These are phyloP conservation scores for Limnodromus scolopaceus DNA, from an alignment of 2,797 vertebrate species.

Conservation along the genomic window DNA sequence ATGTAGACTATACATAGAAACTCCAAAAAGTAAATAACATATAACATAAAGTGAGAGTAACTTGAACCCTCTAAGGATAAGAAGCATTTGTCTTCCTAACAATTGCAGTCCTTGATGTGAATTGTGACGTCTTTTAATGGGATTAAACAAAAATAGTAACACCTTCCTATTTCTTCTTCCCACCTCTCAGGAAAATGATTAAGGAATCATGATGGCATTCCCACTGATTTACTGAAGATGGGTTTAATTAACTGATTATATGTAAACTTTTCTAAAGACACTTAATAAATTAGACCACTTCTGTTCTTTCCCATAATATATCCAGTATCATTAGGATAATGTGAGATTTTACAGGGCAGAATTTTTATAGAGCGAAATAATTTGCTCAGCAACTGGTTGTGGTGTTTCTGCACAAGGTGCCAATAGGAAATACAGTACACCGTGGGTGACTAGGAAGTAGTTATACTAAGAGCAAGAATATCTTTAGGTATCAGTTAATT, in stretches of 20 bases:
- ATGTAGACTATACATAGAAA: fast-evolving
- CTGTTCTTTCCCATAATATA: background rate
- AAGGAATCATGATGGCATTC: background rate
- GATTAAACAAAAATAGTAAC: background rate
- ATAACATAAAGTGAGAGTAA: background rate
- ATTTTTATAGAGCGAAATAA: background rate
- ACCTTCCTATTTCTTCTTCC: background rate
- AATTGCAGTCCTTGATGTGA: background rate
- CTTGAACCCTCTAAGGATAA: background rate
- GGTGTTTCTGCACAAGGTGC: background rate
- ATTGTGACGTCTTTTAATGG: background rate
- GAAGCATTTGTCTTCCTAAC: background rate
- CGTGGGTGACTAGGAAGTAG: background rate
- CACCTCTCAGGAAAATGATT: background rate
- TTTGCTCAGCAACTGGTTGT: background rate
- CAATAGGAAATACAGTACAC: background rate
- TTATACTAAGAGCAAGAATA: background rate
- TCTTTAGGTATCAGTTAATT: background rate
- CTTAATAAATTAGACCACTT: background rate
- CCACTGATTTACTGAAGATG: background rate
- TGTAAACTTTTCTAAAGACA: background rate
- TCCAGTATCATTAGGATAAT: background rate
- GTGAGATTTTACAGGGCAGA: background rate
- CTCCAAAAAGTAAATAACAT: background rate
- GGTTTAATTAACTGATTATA: background rate